A percentile compares a stretch with the other conserved stretches of the same genome.
Conservation (phyloP, 2,113 vertebrate genomes). For the Ictalurus punctatus region DNA sequence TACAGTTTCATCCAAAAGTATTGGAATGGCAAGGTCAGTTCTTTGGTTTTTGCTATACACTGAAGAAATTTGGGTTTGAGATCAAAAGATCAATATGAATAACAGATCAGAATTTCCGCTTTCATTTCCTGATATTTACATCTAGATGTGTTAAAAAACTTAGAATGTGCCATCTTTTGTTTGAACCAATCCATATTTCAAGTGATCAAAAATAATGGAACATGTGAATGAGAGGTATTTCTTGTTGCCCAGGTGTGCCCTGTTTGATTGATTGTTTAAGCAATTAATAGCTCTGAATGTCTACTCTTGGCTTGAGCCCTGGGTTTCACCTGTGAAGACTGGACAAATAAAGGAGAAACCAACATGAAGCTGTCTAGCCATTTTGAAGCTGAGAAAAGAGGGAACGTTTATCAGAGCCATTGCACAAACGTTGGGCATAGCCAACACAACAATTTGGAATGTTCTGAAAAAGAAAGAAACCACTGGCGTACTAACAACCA, state of each 20-base stretch:
- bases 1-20: background rate
- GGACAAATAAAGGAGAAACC: background rate
- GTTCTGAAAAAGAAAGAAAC: no score
- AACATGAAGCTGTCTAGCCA: background rate
- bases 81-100: background rate
- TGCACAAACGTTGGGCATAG: background rate
- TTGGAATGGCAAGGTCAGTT: background rate
- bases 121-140: background rate
- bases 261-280: background rate
- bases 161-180: background rate
- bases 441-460: background rate
- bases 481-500: no score
- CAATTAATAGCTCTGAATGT: background rate
- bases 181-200: background rate
- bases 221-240: background rate
- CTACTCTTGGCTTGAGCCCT: background rate
- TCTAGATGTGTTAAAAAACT: background rate
- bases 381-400: no score
- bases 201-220: background rate
- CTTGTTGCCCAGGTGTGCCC: background rate
- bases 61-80: background rate
- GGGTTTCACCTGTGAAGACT: background rate
- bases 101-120: background rate
- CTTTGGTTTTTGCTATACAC: background rate
- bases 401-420: no score